Evolutionary conservation across 1,140 invertebrate genomes (phyloP).

Genomic region (Arctopsyche grandis): DNA sequence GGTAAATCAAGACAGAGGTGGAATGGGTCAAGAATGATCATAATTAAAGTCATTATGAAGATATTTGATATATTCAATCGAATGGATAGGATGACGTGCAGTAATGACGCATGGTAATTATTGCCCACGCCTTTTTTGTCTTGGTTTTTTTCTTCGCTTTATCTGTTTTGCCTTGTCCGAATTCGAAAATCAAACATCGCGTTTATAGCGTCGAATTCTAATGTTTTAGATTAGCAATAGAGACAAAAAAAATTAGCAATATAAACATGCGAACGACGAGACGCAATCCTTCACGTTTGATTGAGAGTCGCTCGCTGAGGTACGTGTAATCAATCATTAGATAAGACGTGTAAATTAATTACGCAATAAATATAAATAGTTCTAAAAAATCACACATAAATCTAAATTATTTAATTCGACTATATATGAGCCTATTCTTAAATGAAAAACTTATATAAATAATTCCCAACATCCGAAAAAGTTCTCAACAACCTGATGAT

Average conservation of each 20-base stretch:
- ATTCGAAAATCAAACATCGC: background rate
- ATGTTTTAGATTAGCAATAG: constrained; percentile 8
- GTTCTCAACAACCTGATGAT: too few species aligned
- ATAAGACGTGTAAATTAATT: too few species aligned
- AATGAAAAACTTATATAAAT: too few species aligned
- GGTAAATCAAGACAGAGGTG: background rate
- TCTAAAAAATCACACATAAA: too few species aligned
- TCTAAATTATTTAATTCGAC: too few species aligned
- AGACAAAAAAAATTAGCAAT: constrained; percentile 11
- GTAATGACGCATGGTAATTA: constrained; percentile 51
- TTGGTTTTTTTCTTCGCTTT: constrained; percentile 27
- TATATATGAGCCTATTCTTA: too few species aligned
- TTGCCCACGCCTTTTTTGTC: constrained; percentile 52
- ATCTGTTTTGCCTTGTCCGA: background rate
- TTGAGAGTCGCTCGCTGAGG: too few species aligned
- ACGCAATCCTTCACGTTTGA: too few species aligned
- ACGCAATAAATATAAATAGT: too few species aligned
- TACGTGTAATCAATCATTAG: too few species aligned
- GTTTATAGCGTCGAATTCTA: background rate
- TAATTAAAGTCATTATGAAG: constrained; percentile 53
- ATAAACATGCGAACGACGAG: background rate
- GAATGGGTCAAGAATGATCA: background rate
- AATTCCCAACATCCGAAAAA: too few species aligned
- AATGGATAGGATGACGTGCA: constrained; percentile 49
- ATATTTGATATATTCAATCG: constrained; percentile 52